Percentiles rank a stretch among this genome's conserved stretches.
Conservation (phyloP, 1,140 invertebrate species). For the Caenorhabditis remanei region DNA sequence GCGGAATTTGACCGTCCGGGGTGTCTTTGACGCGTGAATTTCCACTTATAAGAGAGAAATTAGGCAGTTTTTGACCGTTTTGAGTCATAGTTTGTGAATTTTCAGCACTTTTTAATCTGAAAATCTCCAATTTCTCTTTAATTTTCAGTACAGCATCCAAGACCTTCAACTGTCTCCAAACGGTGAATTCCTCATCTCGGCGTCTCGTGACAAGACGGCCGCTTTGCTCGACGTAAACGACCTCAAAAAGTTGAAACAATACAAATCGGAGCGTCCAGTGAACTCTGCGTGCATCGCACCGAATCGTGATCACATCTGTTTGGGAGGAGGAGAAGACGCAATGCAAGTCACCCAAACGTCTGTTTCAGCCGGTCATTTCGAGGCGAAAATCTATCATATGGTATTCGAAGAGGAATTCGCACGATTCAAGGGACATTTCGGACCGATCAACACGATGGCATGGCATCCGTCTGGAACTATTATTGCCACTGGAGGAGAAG, state of each 20-base stretch:
- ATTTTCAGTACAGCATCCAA: slow-evolving; percentile 63
- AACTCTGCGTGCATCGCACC: slow-evolving; percentile 78
- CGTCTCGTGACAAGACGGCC: slow-evolving; percentile 76
- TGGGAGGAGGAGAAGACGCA: slow-evolving; percentile 77
- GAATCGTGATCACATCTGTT: slow-evolving; percentile 75
- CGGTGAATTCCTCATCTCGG: slow-evolving; percentile 73
- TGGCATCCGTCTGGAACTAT: slow-evolving; percentile 97
- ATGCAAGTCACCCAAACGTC: slow-evolving; percentile 93
- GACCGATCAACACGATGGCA: slow-evolving; percentile 97
- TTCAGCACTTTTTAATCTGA: too few relatives aligned
- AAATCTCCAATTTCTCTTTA: too few relatives aligned
- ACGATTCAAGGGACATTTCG: slow-evolving; percentile 97
- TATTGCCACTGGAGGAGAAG: slow-evolving; percentile 96
- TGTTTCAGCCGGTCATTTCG: slow-evolving; percentile 94
- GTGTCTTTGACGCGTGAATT: too few relatives aligned
- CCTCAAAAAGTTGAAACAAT: slow-evolving; percentile 73
- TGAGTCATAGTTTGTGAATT: too few relatives aligned
- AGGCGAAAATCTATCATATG: slow-evolving; percentile 96
- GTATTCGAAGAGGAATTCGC: slow-evolving; percentile 99
- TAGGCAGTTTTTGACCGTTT: too few relatives aligned
- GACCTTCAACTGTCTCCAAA: slow-evolving; percentile 76
- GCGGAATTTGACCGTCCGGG: too few relatives aligned
- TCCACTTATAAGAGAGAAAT: too few relatives aligned
- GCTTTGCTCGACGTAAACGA: slow-evolving; percentile 72
- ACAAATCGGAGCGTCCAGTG: slow-evolving; percentile 77